Evolutionary conservation across 2,797 vertebrate genomes (phyloP), one percentile per base, ranked within the genome.

Genomic region (Streptopelia turtur): DNA sequence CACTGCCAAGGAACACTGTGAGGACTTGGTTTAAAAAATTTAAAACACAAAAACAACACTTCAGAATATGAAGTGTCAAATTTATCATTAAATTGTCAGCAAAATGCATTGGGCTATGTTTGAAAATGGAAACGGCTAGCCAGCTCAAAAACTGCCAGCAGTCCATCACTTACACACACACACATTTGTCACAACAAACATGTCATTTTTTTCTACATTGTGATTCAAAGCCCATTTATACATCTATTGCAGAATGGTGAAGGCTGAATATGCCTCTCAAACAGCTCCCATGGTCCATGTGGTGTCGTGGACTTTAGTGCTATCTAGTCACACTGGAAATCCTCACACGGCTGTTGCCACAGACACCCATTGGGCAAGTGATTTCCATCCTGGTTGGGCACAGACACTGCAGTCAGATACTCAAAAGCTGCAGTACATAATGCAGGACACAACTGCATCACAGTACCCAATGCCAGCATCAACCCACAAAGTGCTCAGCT

Each of bases 341-440:
- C 33, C 28, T 57, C 27, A 56, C 0, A 0, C 16, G 23, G 52
- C 69, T 80, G 13, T 18, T 64, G 50, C 8, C 23, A 47, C 23
- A 59, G 13, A 13, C 11, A 24, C 3, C 3, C 11, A 53, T 31
- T 31, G 45, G 33, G 45, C 39, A 63, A 55, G 31, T 39, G 27
- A 24, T n/a, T 65, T 83, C 28, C 14, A 27, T 50, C 35, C 47
- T 45, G 11, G 14, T 0, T 37, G 63, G 22, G 16, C 28, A 65
- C 14, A 28, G 30, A 27, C 16, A 20, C 17, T 55, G 20, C 0
- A 0, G 5, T n/a, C 47, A 45, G 27, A 55, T 4, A 10, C 17
- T 45, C 18, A 8, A 50, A 37, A 17, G 16, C 1, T 11, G 33
- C 37, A 21, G 45, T 18, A 39, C 11, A 30, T 30, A 45, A 52